These are phyloP conservation scores for Hozukius guyotensis DNA, from an alignment of 2,797 vertebrate species.

Conservation along the genomic window DNA sequence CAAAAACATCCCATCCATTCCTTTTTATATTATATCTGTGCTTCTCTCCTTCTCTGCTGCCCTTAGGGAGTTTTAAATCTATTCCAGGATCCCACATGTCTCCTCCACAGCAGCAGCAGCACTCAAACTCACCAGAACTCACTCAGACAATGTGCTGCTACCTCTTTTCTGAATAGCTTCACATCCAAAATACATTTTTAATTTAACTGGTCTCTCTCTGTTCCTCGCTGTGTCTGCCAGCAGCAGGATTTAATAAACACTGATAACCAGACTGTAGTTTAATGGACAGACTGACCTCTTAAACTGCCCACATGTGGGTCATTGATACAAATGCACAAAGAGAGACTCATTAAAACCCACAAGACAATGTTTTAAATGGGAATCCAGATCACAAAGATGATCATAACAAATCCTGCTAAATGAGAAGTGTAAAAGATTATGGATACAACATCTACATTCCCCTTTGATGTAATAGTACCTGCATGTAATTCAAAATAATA, in stretches of 20 bases:
- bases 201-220: not conserved
- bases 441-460: not conserved
- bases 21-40: constrained; percentile 31
- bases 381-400: not conserved
- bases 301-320: constrained; percentile 14
- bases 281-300: not conserved
- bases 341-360: not conserved
- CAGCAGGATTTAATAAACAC: not conserved
- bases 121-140: not conserved
- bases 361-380: constrained; percentile 2
- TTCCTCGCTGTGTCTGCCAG: not conserved
- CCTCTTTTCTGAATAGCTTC: not conserved
- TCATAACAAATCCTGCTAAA: not conserved
- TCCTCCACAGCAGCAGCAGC: constrained; percentile 10
- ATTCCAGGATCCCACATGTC: constrained; percentile 37
- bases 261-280: not conserved
- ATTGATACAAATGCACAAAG: not conserved
- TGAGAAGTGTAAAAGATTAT: not conserved
- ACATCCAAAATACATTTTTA: not conserved
- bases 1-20: constrained; percentile 34
- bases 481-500: not conserved
- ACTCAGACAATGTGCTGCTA: not conserved
- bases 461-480: not conserved
- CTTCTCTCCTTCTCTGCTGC: constrained; percentile 10
- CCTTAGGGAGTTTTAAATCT: constrained; percentile 31